Conservation (phyloP, 2,888 invertebrate genomes). For the Prosopocoilus inquinatus region DNA sequence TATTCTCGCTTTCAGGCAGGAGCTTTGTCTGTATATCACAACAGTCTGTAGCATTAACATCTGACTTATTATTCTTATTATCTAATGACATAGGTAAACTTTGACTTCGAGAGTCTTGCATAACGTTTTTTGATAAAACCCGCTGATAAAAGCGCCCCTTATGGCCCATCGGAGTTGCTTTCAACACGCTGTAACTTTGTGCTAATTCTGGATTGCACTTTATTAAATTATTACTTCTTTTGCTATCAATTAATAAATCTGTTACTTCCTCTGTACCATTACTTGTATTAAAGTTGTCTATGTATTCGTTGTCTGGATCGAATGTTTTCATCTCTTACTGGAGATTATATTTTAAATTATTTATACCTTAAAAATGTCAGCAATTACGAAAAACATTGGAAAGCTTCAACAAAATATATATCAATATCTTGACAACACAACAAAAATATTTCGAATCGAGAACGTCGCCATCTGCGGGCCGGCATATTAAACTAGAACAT, state of each 20-base stretch:
- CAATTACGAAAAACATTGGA: too few relatives aligned
- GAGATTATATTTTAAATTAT: background rate
- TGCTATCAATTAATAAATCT: slow-evolving; percentile 28
- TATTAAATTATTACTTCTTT: slow-evolving; percentile 29
- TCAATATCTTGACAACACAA: too few relatives aligned
- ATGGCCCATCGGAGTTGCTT: slow-evolving; percentile 34
- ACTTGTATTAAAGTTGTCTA: slow-evolving; percentile 21
- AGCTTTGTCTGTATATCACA: slow-evolving; percentile 39
- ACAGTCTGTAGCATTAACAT: slow-evolving; percentile 30
- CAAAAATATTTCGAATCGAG: too few relatives aligned
- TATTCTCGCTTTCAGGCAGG: slow-evolving; percentile 31
- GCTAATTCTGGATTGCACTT: slow-evolving; percentile 31
- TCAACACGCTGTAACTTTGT: slow-evolving; percentile 30
- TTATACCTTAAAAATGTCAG: too few relatives aligned
- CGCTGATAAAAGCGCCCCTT: slow-evolving; percentile 35
- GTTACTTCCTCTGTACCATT: slow-evolving; percentile 28
- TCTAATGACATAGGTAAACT: slow-evolving; percentile 49
- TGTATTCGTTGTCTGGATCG: slow-evolving; percentile 31
- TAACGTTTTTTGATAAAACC: slow-evolving; percentile 32
- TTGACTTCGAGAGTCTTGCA: slow-evolving; percentile 43
- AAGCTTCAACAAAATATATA: too few relatives aligned
- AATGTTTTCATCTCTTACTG: slow-evolving; percentile 29
- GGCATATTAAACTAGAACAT: too few relatives aligned
- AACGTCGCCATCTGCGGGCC: too few relatives aligned
- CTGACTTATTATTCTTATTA: slow-evolving; percentile 33